phyloP scores from a whole-genome alignment of 2,888 invertebrate species.

The Pherbina coryleti region DNA sequence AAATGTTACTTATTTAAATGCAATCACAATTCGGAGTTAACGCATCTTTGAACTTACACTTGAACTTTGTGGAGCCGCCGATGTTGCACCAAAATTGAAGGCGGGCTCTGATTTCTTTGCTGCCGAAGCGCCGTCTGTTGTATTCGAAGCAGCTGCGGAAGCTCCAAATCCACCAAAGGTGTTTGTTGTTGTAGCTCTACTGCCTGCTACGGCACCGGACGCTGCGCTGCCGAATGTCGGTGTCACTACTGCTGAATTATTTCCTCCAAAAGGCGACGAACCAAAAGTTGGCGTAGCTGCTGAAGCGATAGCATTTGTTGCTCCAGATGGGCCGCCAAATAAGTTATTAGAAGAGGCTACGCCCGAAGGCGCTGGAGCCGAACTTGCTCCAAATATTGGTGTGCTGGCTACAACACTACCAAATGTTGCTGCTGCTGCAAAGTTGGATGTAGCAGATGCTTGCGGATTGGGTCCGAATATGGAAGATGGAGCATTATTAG shows the following conservation, averaged over 20 bases:
- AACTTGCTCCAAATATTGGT: constrained; percentile 41
- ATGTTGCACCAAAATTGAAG: constrained; percentile 52
- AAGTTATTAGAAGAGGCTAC: constrained; percentile 20
- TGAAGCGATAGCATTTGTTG: constrained; percentile 45
- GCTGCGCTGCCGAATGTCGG: constrained; percentile 50
- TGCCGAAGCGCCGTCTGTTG: constrained; percentile 52
- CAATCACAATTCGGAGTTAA: not conserved
- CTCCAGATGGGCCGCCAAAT: constrained; percentile 29
- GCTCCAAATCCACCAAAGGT: constrained; percentile 51
- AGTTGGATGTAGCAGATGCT: constrained; percentile 28
- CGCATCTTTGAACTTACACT: constrained; percentile 19
- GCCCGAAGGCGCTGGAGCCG: constrained; percentile 33
- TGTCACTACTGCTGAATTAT: constrained; percentile 45
- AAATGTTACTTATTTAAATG: too few relatives aligned
- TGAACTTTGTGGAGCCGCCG: not conserved
- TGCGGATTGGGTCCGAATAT: constrained; percentile 49
- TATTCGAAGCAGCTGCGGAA: constrained; percentile 41
- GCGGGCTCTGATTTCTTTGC: constrained; percentile 56
- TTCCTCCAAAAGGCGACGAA: constrained; percentile 47
- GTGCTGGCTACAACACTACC: constrained; percentile 40
- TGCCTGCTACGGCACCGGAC: constrained; percentile 36
- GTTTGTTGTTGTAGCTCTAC: constrained; percentile 24
- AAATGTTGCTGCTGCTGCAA: constrained; percentile 43
- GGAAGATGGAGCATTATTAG: constrained; percentile 40
- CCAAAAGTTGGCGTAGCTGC: constrained; percentile 50